These are phyloP conservation scores for Eristalis tenax DNA, from an alignment of 2,888 invertebrate species.

Conservation along the genomic window DNA sequence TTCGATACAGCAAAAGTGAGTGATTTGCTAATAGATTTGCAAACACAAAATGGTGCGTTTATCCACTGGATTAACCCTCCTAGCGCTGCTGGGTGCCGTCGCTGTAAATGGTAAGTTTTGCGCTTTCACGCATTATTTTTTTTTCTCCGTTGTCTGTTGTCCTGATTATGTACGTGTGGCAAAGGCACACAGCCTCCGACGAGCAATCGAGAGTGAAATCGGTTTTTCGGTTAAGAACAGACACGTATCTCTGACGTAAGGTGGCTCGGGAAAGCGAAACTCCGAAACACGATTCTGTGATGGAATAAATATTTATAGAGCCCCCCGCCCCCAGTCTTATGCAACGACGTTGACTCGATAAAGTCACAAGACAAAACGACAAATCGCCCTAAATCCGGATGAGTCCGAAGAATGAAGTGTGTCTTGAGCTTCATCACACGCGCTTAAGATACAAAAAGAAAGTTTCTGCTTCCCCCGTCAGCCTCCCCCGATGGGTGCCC, in stretches of 20 bases:
- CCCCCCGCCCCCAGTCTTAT: constrained; percentile 8
- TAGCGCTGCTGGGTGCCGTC: constrained; percentile 50
- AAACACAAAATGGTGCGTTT: constrained; percentile 60
- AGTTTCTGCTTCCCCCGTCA: constrained; percentile 16
- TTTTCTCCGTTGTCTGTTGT: background rate
- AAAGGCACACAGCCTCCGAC: background rate
- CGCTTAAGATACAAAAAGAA: constrained; percentile 31
- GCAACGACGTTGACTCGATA: background rate
- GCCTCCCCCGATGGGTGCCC: background rate
- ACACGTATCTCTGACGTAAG: constrained; percentile 28
- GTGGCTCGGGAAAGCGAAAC: constrained; percentile 17
- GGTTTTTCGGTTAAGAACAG: constrained; percentile 19
- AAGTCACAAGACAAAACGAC: background rate
- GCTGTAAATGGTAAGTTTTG: constrained; percentile 66
- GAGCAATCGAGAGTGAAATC: constrained; percentile 40
- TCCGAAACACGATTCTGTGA: background rate
- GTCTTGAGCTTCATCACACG: constrained; percentile 28
- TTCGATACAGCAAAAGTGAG: constrained; percentile 27
- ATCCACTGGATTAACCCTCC: constrained; percentile 64
- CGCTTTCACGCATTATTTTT: constrained; percentile 50
- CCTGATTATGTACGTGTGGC: constrained; percentile 44
- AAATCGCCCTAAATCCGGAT: constrained; percentile 20
- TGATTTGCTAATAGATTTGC: constrained; percentile 19
- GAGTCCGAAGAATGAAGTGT: constrained; percentile 13
- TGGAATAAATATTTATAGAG: background rate